Evolutionary conservation across 2,888 invertebrate genomes (phyloP), one percentile per base, ranked within the genome.

Genomic region (Drosophila meridiana): DNA sequence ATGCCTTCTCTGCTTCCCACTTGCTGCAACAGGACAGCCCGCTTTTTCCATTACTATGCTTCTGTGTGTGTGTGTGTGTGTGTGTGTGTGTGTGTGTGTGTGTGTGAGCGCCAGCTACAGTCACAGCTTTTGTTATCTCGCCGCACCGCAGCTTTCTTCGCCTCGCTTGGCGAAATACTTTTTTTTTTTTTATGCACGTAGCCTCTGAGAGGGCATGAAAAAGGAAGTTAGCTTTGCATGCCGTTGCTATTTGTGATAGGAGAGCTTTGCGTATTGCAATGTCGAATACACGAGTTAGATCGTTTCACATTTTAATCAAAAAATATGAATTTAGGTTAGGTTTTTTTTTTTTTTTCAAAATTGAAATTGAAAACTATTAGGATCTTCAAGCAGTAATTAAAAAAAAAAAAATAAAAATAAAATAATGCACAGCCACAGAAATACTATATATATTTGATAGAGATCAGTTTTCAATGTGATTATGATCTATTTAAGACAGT

Each of bases 11-110:
- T 53, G 45, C 36, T 52, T 60, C 14, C 32, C 71, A 56, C 50
- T 64, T 75, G 75, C 70, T 62, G 64, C 53, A 56, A 69, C 78
- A 81, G 81, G 78, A 75, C 75, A 70, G 74, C 72, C 72, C 79
- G 69, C 68, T 62, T 77, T 76, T 32, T 62, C 61, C 50, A 55
- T 48, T 34, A 20, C 20, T 20, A 20, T 20, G 20, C 9, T 34
- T 59, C 2, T 28, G 1, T 26, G 28, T 58, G 34, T 38, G 36
- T 40, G 14, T 43, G 32, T 26, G 59, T 56, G 28, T 43, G 13
- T 20, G 47, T 43, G 32, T 45, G 32, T 42, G 13, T 36, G 26
- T 26, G 28, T 56, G 32, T 14, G 36, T 30, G 11, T 32, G 36
- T 11, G 36, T 11, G 36, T 11, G 42, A 42, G 42, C 42, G 50